Evolutionary conservation across 2,888 invertebrate genomes (phyloP).

Genomic region (Cryptophagus acutangulus): DNA sequence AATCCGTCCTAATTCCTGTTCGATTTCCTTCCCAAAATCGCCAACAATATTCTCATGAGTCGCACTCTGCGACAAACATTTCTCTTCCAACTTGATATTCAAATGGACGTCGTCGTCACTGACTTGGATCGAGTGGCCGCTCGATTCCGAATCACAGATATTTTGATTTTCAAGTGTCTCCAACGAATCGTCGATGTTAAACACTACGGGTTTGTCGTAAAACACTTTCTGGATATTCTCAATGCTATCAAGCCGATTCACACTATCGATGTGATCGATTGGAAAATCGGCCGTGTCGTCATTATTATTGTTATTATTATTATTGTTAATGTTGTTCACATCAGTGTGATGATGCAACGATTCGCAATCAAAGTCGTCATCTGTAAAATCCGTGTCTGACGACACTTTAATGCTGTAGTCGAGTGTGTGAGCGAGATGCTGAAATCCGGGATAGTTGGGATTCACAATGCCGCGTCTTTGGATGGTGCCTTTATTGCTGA

Average conservation of each 20-base stretch:
- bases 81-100: slow-evolving; percentile 33
- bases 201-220: slow-evolving; percentile 55
- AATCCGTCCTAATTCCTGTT: slow-evolving; percentile 55
- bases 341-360: slow-evolving; percentile 32
- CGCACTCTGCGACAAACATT: slow-evolving; percentile 10
- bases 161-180: slow-evolving; percentile 22
- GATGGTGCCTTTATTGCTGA: slow-evolving; percentile 48
- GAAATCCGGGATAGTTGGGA: slow-evolving; percentile 80
- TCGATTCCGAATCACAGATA: slow-evolving; percentile 29
- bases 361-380: slow-evolving; percentile 49
- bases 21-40: slow-evolving; percentile 57
- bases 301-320: slow-evolving; percentile 37
- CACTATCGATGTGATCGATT: slow-evolving; percentile 47
- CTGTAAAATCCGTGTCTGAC: slow-evolving; percentile 48
- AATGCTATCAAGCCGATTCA: slow-evolving; percentile 51
- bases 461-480: slow-evolving; percentile 70
- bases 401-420: slow-evolving; percentile 43
- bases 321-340: slow-evolving; percentile 47
- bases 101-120: slow-evolving; percentile 38
- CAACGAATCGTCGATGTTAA: slow-evolving; percentile 46
- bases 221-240: slow-evolving; percentile 53
- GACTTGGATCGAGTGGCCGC: slow-evolving; percentile 1
- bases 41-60: slow-evolving; percentile 46
- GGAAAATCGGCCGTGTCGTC: slow-evolving; percentile 28
- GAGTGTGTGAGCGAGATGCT: slow-evolving; percentile 71